These are phyloP conservation scores for Menidia beryllina DNA, from an alignment of 2,113 vertebrate species.

Conservation along the genomic window DNA sequence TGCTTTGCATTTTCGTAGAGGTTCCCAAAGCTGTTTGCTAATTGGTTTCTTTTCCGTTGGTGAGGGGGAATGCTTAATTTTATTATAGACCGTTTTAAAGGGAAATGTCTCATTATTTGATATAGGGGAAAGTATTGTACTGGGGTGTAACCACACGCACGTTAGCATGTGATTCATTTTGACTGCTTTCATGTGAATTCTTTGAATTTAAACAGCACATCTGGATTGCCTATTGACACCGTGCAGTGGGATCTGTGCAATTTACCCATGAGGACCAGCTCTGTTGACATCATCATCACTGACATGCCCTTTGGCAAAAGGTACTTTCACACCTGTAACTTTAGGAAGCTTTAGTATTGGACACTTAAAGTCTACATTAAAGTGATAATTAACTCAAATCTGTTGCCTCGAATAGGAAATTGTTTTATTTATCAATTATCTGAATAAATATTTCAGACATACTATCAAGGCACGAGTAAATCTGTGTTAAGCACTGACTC, in stretches of 20 bases:
- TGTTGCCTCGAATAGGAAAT: not conserved
- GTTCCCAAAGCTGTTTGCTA: no score
- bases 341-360: not conserved
- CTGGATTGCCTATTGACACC: constrained; percentile 88
- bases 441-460: not conserved
- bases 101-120: not conserved
- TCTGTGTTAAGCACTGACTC: not conserved
- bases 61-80: not conserved
- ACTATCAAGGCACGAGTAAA: not conserved
- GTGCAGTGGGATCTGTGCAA: constrained; percentile 92
- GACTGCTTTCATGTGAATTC: not conserved
- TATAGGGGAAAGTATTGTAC: not conserved
- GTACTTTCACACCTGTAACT: constrained; percentile 67
- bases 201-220: constrained; percentile 63
- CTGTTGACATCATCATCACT: constrained; percentile 91
- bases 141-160: not conserved
- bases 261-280: constrained; percentile 89
- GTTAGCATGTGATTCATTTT: not conserved
- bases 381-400: not conserved
- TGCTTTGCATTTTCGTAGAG: no score
- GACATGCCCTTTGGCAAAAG: constrained; percentile 99
- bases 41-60: not conserved
- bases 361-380: not conserved
- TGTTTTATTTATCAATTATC: not conserved
- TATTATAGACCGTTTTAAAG: not conserved